Percentiles rank a stretch among this genome's conserved stretches.
Conservation (phyloP, 2,888 invertebrate species). For the Poecilus cupreus region DNA sequence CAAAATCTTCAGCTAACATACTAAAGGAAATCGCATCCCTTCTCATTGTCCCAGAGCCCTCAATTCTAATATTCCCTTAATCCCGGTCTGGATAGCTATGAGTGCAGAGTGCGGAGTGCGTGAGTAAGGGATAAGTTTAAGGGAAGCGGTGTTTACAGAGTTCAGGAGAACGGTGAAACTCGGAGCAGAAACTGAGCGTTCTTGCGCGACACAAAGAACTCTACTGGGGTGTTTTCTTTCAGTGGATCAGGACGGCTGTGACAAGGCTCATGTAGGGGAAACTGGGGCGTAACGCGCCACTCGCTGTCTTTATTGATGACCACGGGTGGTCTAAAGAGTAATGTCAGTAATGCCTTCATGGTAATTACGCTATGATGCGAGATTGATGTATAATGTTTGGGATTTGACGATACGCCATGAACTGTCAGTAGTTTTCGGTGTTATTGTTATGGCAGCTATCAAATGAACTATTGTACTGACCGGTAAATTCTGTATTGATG, state of each 20-base stretch:
- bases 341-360: background rate
- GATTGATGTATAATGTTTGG: background rate
- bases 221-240: slow-evolving; percentile 32
- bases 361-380: background rate
- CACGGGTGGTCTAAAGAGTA: background rate
- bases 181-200: no score
- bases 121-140: slow-evolving; percentile 35
- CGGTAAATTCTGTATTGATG: background rate
- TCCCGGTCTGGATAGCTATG: slow-evolving; percentile 1
- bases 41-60: slow-evolving; percentile 23
- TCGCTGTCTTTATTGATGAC: slow-evolving; percentile 22
- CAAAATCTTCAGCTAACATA: background rate
- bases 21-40: background rate
- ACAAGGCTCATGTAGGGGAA: background rate
- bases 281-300: background rate
- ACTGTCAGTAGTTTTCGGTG: background rate
- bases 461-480: background rate
- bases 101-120: background rate
- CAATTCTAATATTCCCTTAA: slow-evolving; percentile 27
- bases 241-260: background rate
- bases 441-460: background rate
- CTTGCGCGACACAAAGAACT: slow-evolving; percentile 40
- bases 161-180: slow-evolving; percentile 24
- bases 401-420: background rate
- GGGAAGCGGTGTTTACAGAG: slow-evolving; percentile 44